Evolutionary conservation across 2,888 invertebrate species (phyloP).

Genomic region (Oeneis ivallda): DNA sequence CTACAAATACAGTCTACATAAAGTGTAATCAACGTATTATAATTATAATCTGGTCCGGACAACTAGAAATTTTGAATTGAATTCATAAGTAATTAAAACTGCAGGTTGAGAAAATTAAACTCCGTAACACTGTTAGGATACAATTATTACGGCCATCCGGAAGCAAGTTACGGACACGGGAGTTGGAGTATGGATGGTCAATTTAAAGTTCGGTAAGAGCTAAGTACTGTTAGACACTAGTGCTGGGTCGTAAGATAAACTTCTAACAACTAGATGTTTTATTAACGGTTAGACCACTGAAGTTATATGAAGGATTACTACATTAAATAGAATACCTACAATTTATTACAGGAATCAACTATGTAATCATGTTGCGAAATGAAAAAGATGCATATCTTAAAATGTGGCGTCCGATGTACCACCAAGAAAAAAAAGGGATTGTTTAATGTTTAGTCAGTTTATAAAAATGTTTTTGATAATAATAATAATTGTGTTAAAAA

Average conservation of each 20-base stretch:
- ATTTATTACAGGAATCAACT: too few species aligned
- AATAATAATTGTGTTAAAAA: too few species aligned
- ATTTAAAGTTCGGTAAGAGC: constrained; percentile 1
- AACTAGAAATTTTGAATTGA: not conserved
- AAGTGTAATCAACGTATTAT: not conserved
- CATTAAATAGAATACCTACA: too few species aligned
- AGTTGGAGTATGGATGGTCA: constrained; percentile 1
- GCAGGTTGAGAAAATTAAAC: not conserved
- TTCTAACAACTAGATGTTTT: constrained; percentile 6
- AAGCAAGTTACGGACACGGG: constrained; percentile 6
- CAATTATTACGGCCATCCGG: constrained; percentile 13
- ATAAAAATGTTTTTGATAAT: too few species aligned
- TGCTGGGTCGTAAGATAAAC: not conserved
- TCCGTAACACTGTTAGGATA: not conserved
- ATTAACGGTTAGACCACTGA: constrained; percentile 1
- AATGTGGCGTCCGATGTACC: too few species aligned
- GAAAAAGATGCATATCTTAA: too few species aligned
- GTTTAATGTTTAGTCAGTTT: too few species aligned
- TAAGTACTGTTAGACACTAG: too few species aligned
- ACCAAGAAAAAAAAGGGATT: not conserved
- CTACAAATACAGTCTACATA: too few species aligned
- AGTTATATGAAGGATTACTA: not conserved
- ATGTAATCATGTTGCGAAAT: too few species aligned
- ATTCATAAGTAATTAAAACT: constrained; percentile 7
- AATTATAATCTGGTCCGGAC: too few species aligned